These are phyloP conservation scores for Sciurus vulgaris DNA, from an alignment of 2,797 vertebrate genomes.

Conservation along the genomic window DNA sequence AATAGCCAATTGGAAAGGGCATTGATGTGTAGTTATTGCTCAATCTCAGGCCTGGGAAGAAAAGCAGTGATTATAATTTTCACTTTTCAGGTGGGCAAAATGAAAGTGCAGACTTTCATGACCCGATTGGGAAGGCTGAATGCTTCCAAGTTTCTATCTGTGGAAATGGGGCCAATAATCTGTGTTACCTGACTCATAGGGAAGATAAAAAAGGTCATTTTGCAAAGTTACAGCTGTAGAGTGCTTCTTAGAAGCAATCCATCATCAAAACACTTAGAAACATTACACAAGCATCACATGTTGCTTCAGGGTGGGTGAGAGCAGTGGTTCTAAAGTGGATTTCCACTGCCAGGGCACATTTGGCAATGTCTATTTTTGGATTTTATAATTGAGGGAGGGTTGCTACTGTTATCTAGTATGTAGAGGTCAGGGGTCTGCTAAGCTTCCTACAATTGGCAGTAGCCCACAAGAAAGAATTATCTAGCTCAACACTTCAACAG, in stretches of 20 bases:
- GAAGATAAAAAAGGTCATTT: constrained; percentile 72
- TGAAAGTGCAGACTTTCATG: constrained; percentile 54
- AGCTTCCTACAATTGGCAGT: not conserved
- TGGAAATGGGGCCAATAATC: constrained; percentile 78
- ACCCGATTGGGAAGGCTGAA: constrained; percentile 71
- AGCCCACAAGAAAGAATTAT: not conserved
- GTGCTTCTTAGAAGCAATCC: constrained; percentile 61
- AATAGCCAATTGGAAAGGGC: not conserved
- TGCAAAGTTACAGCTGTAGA: constrained; percentile 57
- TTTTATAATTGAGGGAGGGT: not conserved
- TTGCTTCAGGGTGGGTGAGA: not conserved
- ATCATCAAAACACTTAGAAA: constrained; percentile 41
- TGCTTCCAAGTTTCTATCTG: constrained; percentile 74
- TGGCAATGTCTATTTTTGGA: not conserved
- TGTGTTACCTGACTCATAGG: constrained; percentile 73
- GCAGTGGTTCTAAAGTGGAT: not conserved
- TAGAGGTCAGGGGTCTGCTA: not conserved
- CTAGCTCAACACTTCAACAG: not conserved
- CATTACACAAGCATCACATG: not conserved
- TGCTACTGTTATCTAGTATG: not conserved
- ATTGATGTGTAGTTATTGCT: not conserved
- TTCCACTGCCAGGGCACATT: not conserved
- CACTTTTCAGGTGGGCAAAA: constrained; percentile 60
- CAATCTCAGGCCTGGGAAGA: constrained; percentile 11
- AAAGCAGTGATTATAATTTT: constrained; percentile 68